phyloP scores from a whole-genome alignment of 2,113 vertebrate species.

The Ictalurus furcatus region DNA sequence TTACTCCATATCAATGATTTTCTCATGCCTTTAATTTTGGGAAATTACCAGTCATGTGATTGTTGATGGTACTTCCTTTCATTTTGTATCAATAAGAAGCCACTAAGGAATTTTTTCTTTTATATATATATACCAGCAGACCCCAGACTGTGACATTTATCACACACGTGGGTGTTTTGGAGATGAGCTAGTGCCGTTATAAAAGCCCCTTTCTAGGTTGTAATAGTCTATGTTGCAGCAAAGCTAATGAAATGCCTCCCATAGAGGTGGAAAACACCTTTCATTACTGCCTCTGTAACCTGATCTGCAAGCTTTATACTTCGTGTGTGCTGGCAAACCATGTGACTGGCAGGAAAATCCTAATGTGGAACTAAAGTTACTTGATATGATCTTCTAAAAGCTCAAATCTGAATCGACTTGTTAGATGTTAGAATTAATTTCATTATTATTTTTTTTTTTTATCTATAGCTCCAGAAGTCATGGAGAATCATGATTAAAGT shows the following conservation, averaged over 20 bases:
- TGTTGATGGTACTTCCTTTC: neutral
- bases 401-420: no score
- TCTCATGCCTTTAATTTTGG: neutral
- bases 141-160: neutral
- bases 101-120: no score
- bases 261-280: neutral
- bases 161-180: neutral
- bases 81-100: neutral
- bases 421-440: no score
- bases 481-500: no score
- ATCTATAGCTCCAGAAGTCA: no score
- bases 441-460: no score
- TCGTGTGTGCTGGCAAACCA: neutral
- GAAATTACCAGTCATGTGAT: conserved; percentile 1
- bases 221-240: neutral
- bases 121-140: neutral
- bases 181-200: neutral
- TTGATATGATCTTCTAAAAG: neutral
- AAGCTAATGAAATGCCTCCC: neutral
- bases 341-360: neutral
- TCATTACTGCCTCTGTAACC: neutral
- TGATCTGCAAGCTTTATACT: neutral
- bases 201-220: neutral
- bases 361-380: neutral
- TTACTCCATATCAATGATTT: neutral